phyloP scores from a whole-genome alignment of 1,140 invertebrate species.

The Palaemon carinicauda region DNA sequence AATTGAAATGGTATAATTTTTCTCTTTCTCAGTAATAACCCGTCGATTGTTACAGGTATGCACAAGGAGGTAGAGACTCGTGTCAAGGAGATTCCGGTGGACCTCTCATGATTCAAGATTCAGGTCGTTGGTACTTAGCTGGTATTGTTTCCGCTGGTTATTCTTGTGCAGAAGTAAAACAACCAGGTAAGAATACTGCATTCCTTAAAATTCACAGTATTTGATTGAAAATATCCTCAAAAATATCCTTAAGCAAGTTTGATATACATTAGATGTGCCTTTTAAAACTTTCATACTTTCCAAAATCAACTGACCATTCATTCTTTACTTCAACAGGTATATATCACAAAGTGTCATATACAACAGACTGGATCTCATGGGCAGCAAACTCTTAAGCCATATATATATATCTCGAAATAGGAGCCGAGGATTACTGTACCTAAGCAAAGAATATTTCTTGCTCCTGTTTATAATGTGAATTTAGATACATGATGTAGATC shows the following conservation, averaged over 20 bases:
- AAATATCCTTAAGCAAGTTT: too few species aligned
- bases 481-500: too few species aligned
- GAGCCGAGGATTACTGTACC: too few species aligned
- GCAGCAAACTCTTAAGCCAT: slow-evolving; percentile 47
- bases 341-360: slow-evolving; percentile 91
- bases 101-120: slow-evolving; percentile 85
- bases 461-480: background rate
- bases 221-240: too few species aligned
- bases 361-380: slow-evolving; percentile 87
- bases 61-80: slow-evolving; percentile 79
- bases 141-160: slow-evolving; percentile 94
- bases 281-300: background rate
- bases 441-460: background rate
- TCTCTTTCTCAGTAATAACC: background rate
- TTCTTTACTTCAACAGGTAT: slow-evolving; percentile 71
- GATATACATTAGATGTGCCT: too few species aligned
- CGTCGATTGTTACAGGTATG: slow-evolving; percentile 69
- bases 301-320: background rate
- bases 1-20: too few species aligned
- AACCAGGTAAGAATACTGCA: slow-evolving; percentile 72
- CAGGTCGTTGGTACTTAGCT: slow-evolving; percentile 86
- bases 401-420: too few species aligned
- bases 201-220: too few species aligned
- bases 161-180: slow-evolving; percentile 88
- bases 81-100: slow-evolving; percentile 83